Evolutionary conservation across 1,140 invertebrate genomes (phyloP).

Genomic region (Heliothis virescens): DNA sequence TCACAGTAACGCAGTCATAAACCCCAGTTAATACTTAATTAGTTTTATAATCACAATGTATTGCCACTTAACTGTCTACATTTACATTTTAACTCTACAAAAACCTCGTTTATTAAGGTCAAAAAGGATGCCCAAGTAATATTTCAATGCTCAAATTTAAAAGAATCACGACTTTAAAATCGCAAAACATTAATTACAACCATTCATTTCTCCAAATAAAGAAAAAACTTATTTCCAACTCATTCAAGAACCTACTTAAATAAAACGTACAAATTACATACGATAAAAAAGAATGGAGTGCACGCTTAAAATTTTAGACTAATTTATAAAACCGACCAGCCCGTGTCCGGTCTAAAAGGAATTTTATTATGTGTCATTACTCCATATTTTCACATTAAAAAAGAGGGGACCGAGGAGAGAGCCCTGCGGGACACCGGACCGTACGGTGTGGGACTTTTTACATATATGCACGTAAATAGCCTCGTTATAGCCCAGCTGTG

Average conservation of each 20-base stretch:
- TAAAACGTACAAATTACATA: slow-evolving; percentile 55
- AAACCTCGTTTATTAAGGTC: slow-evolving; percentile 9
- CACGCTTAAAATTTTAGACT: slow-evolving; percentile 55
- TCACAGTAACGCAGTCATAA: not conserved
- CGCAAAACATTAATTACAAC: slow-evolving; percentile 33
- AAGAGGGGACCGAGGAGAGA: slow-evolving; percentile 56
- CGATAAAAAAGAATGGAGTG: slow-evolving; percentile 51
- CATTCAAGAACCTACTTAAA: slow-evolving; percentile 26
- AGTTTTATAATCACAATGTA: not conserved
- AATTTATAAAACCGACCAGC: slow-evolving; percentile 56
- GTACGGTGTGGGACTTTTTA: slow-evolving; percentile 65
- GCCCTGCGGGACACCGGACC: slow-evolving; percentile 67
- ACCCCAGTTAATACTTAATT: not conserved
- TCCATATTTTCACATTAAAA: slow-evolving; percentile 73
- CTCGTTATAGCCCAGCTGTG: slow-evolving; percentile 76
- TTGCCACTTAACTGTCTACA: not conserved
- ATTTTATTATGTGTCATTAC: slow-evolving; percentile 82
- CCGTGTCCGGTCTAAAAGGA: slow-evolving; percentile 61
- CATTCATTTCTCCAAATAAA: not conserved
- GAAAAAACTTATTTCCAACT: not conserved
- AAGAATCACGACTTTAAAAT: slow-evolving; percentile 13
- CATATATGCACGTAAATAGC: slow-evolving; percentile 66
- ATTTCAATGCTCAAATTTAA: not conserved
- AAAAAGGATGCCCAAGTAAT: slow-evolving; percentile 15
- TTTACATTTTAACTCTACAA: not conserved